These are phyloP conservation scores for Planiliza haematocheilus DNA, from an alignment of 2,113 vertebrate species.

Conservation along the genomic window DNA sequence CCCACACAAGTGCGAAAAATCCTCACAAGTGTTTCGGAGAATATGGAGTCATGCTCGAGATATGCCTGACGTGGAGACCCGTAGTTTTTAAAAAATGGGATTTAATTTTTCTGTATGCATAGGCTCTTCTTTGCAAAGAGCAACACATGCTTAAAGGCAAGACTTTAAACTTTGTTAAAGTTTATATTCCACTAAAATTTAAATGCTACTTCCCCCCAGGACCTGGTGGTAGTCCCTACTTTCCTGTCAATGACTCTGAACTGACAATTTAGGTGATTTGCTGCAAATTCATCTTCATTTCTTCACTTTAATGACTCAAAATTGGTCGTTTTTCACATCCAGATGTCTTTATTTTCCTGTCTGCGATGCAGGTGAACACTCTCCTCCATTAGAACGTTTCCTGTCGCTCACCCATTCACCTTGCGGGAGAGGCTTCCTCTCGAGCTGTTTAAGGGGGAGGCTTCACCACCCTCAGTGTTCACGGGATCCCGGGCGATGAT, in stretches of 20 bases:
- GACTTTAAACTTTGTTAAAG: neutral
- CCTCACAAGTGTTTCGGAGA: conserved; percentile 1
- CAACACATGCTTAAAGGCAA: neutral
- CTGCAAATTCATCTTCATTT: neutral
- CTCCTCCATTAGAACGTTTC: conserved; percentile 48
- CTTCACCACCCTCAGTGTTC: conserved; percentile 32
- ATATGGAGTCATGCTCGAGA: conserved; percentile 16
- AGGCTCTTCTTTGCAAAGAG: neutral
- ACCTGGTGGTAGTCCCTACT: neutral
- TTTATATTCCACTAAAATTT: conserved; percentile 3
- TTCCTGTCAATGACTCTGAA: conserved; percentile 20
- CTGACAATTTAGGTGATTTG: conserved; percentile 14
- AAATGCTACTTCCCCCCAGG: neutral
- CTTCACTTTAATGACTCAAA: conserved; percentile 22
- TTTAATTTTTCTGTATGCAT: neutral
- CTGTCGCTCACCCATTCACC: conserved; percentile 45
- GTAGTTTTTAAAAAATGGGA: neutral
- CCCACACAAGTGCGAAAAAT: conserved; percentile 65
- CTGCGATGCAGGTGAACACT: conserved; percentile 4
- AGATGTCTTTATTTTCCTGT: neutral
- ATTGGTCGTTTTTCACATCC: conserved; percentile 9
- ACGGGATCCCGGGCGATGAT: conserved; percentile 70
- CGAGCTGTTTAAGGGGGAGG: conserved; percentile 36
- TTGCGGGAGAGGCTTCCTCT: conserved; percentile 65
- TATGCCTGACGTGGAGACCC: conserved; percentile 35